Evolutionary conservation across 2,113 vertebrate species (phyloP), one percentile per base, ranked within the genome.

Genomic region (Hypanus sabinus): DNA sequence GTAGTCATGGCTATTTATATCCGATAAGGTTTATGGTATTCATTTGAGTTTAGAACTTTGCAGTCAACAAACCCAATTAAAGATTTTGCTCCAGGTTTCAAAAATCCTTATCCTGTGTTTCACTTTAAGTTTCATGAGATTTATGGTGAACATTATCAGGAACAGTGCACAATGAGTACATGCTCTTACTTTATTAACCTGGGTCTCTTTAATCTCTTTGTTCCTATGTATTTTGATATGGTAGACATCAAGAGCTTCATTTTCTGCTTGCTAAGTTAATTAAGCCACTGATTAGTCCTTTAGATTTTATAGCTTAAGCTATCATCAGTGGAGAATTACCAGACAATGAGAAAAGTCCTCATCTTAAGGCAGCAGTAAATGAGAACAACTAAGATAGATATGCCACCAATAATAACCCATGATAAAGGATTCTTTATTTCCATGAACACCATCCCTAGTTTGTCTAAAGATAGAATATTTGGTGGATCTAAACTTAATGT

Each of bases 251-350:
- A 71, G 36, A 73, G 30, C 91, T 33, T 71, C 18, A 71, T 73
- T 46, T 70, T 73, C 20, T 20, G 36, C 33, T 75, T 93, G 91
- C 9, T 55, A 75, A 93, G 55, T 93, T 73, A 73, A 70, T 93
- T 38, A 71, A 92, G 33, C 18, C 65, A 71, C 33, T 36, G 30
- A 70, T 70, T 71, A 65, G 62, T n/a, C n/a, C 14, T 62, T 90
- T 90, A 33, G 60, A 65, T 90, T 33, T 90, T 90, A 90, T 90
- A 68, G 85, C 85, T 90, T 90, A 65, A 33, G 60, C 20, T 90
- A 90, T 62, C 65, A 60, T 90, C 57, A 90, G 2, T 65, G 60
- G 30, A 90, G 65, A 90, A 90, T 90, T 33, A 90, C 85, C 83
- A 60, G 55, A 88, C 60, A 36, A 90, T 65, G 85, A 90, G 85